Evolutionary conservation across 2,888 invertebrate species (phyloP).

Genomic region (Cheilosia soror): DNA sequence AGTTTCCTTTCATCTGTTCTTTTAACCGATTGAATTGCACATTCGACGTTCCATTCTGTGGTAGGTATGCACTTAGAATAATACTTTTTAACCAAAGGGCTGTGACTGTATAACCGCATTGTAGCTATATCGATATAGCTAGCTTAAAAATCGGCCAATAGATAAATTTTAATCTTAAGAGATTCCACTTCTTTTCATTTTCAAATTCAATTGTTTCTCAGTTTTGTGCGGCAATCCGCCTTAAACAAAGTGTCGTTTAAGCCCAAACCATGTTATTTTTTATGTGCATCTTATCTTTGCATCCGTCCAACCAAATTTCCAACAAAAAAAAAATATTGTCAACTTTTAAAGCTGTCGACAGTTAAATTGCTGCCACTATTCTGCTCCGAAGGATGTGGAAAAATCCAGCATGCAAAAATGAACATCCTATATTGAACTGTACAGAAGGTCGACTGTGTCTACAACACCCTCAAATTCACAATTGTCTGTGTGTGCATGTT

Average conservation of each 20-base stretch:
- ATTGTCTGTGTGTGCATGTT: conserved; percentile 48
- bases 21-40: no score
- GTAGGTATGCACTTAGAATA: no score
- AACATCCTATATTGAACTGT: conserved; percentile 49
- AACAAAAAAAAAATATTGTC: conserved; percentile 18
- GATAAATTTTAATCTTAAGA: no score
- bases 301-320: background rate
- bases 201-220: no score
- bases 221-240: no score
- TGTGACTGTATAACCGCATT: no score
- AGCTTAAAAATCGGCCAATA: no score
- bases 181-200: no score
- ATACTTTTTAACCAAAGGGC: no score
- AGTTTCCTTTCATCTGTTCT: no score
- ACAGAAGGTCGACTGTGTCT: conserved; percentile 16
- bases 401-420: conserved; percentile 36
- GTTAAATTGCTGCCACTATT: conserved; percentile 17
- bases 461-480: conserved; percentile 1
- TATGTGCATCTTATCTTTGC: background rate
- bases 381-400: background rate
- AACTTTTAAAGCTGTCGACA: conserved; percentile 18
- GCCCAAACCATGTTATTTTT: background rate
- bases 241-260: background rate
- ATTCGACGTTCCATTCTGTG: no score
- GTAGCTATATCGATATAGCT: no score